Evolutionary conservation across 2,113 vertebrate species (phyloP).

Genomic region (Ceyx margarethae): DNA sequence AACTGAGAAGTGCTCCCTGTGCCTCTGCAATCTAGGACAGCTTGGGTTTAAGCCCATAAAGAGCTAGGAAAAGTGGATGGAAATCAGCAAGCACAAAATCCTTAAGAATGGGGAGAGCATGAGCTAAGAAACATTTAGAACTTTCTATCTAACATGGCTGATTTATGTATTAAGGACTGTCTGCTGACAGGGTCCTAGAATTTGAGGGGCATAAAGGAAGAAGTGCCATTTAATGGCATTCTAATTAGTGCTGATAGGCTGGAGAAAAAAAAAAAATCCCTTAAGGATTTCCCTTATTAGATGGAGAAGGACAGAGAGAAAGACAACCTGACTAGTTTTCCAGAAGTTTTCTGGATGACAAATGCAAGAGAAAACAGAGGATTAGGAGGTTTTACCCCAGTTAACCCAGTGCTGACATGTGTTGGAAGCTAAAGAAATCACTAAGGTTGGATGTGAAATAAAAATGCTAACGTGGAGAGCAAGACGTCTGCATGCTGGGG

Average conservation of each 20-base stretch:
- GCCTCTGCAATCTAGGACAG: not conserved
- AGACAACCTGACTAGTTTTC: not conserved
- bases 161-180: not conserved
- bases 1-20: not conserved
- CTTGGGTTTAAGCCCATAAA: slow-evolving; percentile 26
- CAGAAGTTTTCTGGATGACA: not conserved
- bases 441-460: not conserved
- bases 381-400: not conserved
- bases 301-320: not conserved
- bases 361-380: not conserved
- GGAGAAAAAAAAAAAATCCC: not conserved
- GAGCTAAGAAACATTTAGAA: not conserved
- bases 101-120: not conserved
- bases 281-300: not conserved
- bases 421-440: not conserved
- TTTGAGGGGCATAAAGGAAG: not conserved
- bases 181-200: not conserved
- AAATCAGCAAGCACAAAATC: slow-evolving; percentile 14
- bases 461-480: not conserved
- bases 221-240: not conserved
- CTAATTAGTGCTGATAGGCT: not conserved
- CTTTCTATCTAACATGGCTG: not conserved
- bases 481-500: not conserved
- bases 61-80: slow-evolving; percentile 13
- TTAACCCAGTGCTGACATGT: not conserved